phyloP scores from a whole-genome alignment of 2,888 invertebrate genomes.

The Crossocerus cetratus region DNA sequence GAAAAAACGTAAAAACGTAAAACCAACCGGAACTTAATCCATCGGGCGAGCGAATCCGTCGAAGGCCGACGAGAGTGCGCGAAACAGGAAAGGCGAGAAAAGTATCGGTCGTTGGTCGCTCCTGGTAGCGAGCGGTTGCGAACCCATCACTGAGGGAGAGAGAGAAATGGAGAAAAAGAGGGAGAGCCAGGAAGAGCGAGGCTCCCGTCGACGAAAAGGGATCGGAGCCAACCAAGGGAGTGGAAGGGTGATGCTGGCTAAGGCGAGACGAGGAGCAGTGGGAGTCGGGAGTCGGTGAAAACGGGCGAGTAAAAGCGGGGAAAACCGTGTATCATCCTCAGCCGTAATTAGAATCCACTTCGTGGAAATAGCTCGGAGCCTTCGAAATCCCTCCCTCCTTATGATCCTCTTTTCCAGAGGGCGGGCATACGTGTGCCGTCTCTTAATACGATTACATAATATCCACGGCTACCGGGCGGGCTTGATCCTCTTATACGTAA shows the following conservation, averaged over 20 bases:
- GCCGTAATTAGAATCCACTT: constrained; percentile 69
- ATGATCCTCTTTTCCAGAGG: constrained; percentile 36
- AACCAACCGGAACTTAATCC: constrained; percentile 60
- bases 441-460: constrained; percentile 55
- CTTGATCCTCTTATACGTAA: constrained; percentile 42
- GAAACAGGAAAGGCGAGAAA: constrained; percentile 5
- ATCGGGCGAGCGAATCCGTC: constrained; percentile 28
- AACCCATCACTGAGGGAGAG: neutral
- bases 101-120: no score
- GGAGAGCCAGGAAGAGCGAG: neutral
- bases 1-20: constrained; percentile 50
- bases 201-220: neutral
- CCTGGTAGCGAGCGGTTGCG: neutral
- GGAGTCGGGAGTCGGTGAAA: constrained; percentile 11
- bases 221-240: no score
- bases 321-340: constrained; percentile 55
- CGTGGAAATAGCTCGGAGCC: constrained; percentile 61
- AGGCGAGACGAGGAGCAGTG: constrained; percentile 1
- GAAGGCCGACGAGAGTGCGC: constrained; percentile 8
- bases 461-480: constrained; percentile 10
- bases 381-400: constrained; percentile 43
- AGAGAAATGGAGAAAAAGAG: neutral
- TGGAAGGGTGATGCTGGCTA: neutral
- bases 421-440: constrained; percentile 25
- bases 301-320: constrained; percentile 35